A percentile compares a stretch with the other conserved stretches of the same genome.
Conservation (phyloP, 2,797 vertebrate species). For the Mallotus villosus region DNA sequence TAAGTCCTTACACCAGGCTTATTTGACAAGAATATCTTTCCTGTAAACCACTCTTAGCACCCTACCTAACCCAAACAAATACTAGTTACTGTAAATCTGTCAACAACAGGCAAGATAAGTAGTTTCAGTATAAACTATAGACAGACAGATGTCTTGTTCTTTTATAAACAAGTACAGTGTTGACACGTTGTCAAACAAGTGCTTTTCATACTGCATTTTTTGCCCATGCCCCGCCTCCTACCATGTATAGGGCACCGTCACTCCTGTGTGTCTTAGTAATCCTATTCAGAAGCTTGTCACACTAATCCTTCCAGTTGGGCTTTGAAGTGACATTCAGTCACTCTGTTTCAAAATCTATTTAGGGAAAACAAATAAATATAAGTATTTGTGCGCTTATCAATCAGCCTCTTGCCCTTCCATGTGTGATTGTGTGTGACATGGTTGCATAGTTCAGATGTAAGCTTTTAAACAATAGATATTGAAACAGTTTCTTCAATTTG, state of each 20-base stretch:
- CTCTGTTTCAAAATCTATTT: constrained; percentile 4
- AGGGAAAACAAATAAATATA: constrained; percentile 15
- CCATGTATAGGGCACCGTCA: constrained; percentile 3
- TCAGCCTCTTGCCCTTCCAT: not conserved
- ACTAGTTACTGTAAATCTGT: not conserved
- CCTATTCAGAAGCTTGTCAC: constrained; percentile 14
- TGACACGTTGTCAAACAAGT: constrained; percentile 17
- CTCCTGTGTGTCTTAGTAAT: constrained; percentile 20
- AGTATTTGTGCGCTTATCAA: constrained; percentile 6
- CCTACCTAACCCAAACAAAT: not conserved
- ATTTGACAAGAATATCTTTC: not conserved
- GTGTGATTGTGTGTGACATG: constrained; percentile 1
- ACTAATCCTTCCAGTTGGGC: constrained; percentile 14
- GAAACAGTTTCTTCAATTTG: too few species aligned
- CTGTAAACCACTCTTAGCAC: not conserved
- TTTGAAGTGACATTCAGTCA: constrained; percentile 20
- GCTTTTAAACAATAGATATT: not conserved
- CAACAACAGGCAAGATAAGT: not conserved
- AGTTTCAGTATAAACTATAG: not conserved
- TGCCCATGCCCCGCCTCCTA: not conserved
- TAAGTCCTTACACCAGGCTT: constrained; percentile 46
- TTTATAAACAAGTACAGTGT: constrained; percentile 8
- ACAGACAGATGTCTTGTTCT: not conserved
- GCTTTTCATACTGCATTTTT: constrained; percentile 5
- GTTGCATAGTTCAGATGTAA: not conserved